These are phyloP conservation scores for Clarias macrocephalus DNA, from an alignment of 2,113 vertebrate genomes.

Conservation along the genomic window DNA sequence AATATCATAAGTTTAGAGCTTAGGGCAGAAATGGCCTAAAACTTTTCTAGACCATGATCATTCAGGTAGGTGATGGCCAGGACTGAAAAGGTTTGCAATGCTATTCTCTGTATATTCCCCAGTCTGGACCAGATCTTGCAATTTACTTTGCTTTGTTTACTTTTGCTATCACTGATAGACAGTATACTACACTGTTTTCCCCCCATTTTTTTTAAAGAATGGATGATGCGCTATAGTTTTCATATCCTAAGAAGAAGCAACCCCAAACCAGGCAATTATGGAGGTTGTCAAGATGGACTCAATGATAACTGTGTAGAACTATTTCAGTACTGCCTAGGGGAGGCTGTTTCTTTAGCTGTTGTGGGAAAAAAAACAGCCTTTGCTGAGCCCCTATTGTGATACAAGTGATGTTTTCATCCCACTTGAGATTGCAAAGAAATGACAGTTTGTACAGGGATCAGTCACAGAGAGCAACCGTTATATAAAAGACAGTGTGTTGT, in stretches of 20 bases:
- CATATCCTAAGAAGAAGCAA: neutral
- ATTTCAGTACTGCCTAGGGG: neutral
- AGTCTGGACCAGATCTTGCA: neutral
- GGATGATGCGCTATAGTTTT: neutral
- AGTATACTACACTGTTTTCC: accelerated
- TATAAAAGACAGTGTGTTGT: neutral
- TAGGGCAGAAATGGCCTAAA: neutral
- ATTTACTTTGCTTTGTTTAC: no score
- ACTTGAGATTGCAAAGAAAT: conserved; percentile 1
- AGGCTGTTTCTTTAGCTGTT: neutral
- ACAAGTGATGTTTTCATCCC: neutral
- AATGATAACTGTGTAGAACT: neutral
- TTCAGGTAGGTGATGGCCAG: neutral
- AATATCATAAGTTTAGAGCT: no score
- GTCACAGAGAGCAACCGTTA: neutral
- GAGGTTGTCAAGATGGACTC: neutral
- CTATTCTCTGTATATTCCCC: neutral
- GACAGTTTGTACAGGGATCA: neutral
- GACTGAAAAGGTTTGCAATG: neutral
- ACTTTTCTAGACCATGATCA: neutral
- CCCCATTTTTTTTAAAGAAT: neutral
- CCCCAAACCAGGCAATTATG: neutral
- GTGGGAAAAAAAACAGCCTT: neutral
- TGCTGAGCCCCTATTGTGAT: neutral
- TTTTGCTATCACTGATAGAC: neutral